Conservation (phyloP, 2,797 vertebrate genomes). For the Buphagus erythrorhynchus region DNA sequence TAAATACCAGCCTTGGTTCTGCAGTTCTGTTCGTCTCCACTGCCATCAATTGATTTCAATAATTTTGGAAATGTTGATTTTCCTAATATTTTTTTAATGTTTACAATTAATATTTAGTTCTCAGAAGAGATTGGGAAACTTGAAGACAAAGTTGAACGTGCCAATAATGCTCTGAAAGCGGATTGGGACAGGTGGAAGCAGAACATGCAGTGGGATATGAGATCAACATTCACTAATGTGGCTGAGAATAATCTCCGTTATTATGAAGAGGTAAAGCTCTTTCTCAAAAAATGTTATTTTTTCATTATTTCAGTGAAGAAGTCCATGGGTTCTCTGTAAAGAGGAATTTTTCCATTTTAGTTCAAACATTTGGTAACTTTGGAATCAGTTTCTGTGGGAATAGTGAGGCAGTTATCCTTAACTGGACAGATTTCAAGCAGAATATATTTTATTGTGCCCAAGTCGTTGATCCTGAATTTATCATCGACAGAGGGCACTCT, state of each 20-base stretch:
- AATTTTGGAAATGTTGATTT: neutral
- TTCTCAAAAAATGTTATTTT: neutral
- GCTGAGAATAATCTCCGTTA: conserved; percentile 88
- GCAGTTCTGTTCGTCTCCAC: neutral
- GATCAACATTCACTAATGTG: conserved; percentile 79
- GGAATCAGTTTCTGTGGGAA: neutral
- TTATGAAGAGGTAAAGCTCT: conserved; percentile 90
- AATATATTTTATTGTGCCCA: neutral
- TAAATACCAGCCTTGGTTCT: neutral
- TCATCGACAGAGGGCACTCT: conserved; percentile 73
- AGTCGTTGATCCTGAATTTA: neutral
- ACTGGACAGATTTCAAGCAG: neutral
- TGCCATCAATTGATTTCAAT: neutral
- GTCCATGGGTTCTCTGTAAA: neutral
- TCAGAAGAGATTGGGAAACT: conserved; percentile 89
- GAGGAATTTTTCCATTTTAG: neutral
- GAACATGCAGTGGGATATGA: conserved; percentile 88
- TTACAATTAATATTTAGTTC: conserved; percentile 76
- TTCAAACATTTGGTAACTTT: neutral
- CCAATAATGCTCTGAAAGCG: conserved; percentile 88
- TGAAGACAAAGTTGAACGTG: conserved; percentile 88
- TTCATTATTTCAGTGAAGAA: neutral
- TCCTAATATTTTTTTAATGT: neutral
- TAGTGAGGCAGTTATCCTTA: neutral
- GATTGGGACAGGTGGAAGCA: conserved; percentile 92